Base-by-base conservation (phyloP, 2,888 invertebrate species). In the Agrotis exclamationis region DNA sequence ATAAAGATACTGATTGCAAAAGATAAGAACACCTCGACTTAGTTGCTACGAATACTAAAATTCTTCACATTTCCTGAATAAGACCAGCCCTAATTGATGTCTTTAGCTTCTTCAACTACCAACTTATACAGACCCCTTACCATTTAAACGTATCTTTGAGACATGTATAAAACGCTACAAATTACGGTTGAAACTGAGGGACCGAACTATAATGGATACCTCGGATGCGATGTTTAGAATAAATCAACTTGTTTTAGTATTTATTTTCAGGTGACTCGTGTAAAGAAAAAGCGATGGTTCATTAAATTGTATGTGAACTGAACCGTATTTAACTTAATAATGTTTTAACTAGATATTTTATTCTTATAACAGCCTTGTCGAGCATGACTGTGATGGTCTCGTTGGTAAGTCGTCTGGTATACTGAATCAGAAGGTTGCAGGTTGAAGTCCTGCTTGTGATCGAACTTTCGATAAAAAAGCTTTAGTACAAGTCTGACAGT, bases 21-120 rank as follows among this genome's bases (percentile, higher is more conserved):
- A 14, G 14, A 39, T 47, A 60, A 62, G 45, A 67, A 67, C 60
- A 62, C 3, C 63, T 69, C 22, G 9, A 63, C 47, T 63, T 53
- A 68, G 33, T 57, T 62, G 33, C 59, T 62, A 28, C 64, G 50
- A 48, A 76, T 73, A 64, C 33, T 63, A 14, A 24, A 79, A 75
- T 66, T 73, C 65, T 60, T 58, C 58, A 51, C 64, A 64, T 74
- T 74, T 56, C 56, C 58, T 64, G 58, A 67, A 75, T 69, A 65
- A 73, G 50, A 58, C 67, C 73, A 66, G n/a, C 24, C 62, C 58
- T 78, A 74, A 74, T 80, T 74, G 58, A 78, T 70, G 75, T 66
- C 67, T 71, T 57, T 69, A 58, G 51, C 45, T 69, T 18, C 44
- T 56, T 58, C n/a, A 48, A 22, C 28, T 14, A 59, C 74, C 67